Percentiles rank a stretch among this genome's conserved stretches.
These are phyloP conservation scores for Lithophane socia DNA, from an alignment of 2,888 invertebrate species.

Conservation along the genomic window DNA sequence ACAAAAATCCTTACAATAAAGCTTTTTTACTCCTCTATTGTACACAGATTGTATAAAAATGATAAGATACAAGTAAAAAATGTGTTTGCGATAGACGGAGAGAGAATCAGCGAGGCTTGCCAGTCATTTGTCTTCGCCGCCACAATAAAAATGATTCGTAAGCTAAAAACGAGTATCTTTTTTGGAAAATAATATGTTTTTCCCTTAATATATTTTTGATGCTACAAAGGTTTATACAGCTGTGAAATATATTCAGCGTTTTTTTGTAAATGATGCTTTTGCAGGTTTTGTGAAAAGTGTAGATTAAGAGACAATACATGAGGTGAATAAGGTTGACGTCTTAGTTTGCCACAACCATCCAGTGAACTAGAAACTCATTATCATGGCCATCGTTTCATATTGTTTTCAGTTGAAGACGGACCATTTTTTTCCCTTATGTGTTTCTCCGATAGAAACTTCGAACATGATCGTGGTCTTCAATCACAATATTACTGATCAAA, in stretches of 20 bases:
- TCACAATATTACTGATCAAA: background rate
- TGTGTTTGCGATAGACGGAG: constrained; percentile 60
- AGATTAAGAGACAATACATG: background rate
- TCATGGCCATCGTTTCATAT: background rate
- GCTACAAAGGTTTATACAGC: constrained; percentile 16
- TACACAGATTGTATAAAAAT: constrained; percentile 57
- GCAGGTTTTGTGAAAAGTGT: background rate
- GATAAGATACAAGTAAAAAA: constrained; percentile 62
- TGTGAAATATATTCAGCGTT: constrained; percentile 31
- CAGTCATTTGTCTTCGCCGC: constrained; percentile 71
- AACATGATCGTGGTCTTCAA: background rate
- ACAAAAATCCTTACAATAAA: constrained; percentile 32
- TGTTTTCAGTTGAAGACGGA: background rate
- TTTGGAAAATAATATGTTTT: constrained; percentile 64
- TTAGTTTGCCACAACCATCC: background rate
- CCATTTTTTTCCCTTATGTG: background rate
- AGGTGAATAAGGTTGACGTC: background rate
- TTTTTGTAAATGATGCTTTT: background rate
- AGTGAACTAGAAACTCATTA: background rate
- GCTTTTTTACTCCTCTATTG: constrained; percentile 47
- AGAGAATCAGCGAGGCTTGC: constrained; percentile 65
- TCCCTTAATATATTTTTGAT: constrained; percentile 46
- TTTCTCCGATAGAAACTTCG: background rate
- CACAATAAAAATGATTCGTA: constrained; percentile 69
- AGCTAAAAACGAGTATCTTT: constrained; percentile 62